phyloP scores from a whole-genome alignment of 2,797 vertebrate species.

The Ciconia nigra region DNA sequence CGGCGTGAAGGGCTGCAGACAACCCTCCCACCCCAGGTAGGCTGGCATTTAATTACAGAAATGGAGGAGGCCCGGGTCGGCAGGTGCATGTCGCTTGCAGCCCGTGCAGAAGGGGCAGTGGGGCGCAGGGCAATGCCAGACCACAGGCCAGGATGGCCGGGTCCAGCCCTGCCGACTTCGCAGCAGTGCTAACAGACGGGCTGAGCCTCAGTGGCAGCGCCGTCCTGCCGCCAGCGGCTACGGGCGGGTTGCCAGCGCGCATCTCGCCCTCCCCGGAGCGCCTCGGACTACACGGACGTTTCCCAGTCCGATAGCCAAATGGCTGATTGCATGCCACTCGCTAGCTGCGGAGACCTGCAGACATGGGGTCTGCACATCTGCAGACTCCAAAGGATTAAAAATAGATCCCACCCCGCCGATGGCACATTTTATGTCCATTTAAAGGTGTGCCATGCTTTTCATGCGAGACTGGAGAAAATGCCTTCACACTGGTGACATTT shows the following conservation, averaged over 20 bases:
- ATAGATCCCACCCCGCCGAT: not conserved
- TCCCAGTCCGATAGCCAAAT: not conserved
- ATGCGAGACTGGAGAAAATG: not conserved
- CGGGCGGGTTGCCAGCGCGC: fast-evolving
- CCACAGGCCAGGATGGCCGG: too few species aligned
- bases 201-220: not conserved
- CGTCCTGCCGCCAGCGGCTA: fast-evolving
- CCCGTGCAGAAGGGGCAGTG: fast-evolving
- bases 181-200: not conserved
- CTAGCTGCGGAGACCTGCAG: not conserved
- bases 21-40: fast-evolving
- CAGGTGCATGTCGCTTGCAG: fast-evolving
- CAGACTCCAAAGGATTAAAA: conserved; percentile 15
- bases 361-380: not conserved
- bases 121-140: not conserved
- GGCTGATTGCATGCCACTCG: fast-evolving
- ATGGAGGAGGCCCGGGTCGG: fast-evolving
- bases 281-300: not conserved
- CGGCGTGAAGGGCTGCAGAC: not conserved
- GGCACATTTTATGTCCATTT: conserved; percentile 41
- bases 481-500: not conserved
- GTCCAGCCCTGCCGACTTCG: fast-evolving
- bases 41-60: not conserved
- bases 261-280: not conserved
- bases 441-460: not conserved